phyloP scores from a whole-genome alignment of 2,113 vertebrate genomes.

The Myiozetetes cayanensis region DNA sequence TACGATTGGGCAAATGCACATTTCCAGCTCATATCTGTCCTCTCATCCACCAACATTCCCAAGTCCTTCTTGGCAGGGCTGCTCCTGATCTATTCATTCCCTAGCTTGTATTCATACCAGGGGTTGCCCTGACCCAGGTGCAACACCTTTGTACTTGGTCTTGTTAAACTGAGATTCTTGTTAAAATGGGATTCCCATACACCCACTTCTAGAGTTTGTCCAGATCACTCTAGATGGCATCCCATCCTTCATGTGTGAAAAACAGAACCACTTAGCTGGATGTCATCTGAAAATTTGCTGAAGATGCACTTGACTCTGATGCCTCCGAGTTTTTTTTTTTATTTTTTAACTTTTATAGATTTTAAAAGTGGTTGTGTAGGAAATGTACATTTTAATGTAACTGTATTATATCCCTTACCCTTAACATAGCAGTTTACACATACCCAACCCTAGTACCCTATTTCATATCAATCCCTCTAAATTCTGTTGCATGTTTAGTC shows the following conservation, averaged over 20 bases:
- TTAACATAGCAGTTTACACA: no score
- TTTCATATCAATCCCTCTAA: no score
- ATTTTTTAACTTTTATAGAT: no score
- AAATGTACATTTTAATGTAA: no score
- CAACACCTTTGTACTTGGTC: neutral
- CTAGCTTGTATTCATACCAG: no score
- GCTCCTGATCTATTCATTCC: neutral
- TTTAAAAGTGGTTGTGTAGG: no score
- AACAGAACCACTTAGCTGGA: neutral
- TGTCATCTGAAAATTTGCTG: neutral
- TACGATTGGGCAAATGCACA: neutral
- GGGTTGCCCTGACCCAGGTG: neutral
- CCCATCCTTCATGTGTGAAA: neutral
- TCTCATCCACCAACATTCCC: neutral
- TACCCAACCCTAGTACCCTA: no score
- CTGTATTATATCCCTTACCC: no score
- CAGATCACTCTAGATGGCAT: neutral
- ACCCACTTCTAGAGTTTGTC: neutral
- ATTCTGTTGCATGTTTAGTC: no score
- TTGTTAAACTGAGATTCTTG: neutral
- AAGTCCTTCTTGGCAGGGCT: neutral
- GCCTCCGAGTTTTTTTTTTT: no score
- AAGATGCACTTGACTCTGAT: neutral
- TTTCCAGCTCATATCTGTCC: neutral
- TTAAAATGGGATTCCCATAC: neutral